Percentiles rank a stretch among this genome's conserved stretches.
Evolutionary conservation across 2,797 vertebrate species (phyloP).

Genomic region (Limosa lapponica): DNA sequence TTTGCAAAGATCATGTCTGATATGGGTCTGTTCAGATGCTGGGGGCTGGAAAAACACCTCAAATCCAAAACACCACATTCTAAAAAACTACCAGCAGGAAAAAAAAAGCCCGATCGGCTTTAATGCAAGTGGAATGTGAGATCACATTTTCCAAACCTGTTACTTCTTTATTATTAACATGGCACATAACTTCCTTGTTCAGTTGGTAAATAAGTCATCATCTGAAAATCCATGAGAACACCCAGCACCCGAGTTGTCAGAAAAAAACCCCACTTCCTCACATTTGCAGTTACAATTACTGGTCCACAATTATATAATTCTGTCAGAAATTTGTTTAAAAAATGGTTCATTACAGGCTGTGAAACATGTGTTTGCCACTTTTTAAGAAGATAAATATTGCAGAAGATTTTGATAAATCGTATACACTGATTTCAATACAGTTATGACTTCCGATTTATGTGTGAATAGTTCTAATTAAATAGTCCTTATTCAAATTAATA

Average conservation of each 20-base stretch:
- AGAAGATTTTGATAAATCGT: neutral
- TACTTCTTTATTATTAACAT: neutral
- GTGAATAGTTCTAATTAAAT: neutral
- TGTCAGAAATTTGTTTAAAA: neutral
- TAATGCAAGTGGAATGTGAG: neutral
- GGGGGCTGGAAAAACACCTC: neutral
- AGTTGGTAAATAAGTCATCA: neutral
- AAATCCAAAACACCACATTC: neutral
- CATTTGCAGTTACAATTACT: neutral
- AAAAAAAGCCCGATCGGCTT: neutral
- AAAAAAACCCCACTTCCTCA: neutral
- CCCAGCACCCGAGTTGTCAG: neutral
- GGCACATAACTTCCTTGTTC: neutral
- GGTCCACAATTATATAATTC: neutral
- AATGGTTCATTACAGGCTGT: neutral
- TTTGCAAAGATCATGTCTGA: conserved; percentile 25
- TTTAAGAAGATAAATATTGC: neutral
- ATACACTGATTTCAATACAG: neutral
- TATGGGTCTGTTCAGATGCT: neutral
- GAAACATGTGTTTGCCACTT: neutral
- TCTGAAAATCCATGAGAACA: neutral
- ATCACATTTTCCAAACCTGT: conserved; percentile 22
- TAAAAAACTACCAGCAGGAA: neutral
- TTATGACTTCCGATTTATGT: neutral
- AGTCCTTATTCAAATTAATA: neutral